phyloP scores from a whole-genome alignment of 1,140 invertebrate species.

The Caenorhabditis latens region DNA sequence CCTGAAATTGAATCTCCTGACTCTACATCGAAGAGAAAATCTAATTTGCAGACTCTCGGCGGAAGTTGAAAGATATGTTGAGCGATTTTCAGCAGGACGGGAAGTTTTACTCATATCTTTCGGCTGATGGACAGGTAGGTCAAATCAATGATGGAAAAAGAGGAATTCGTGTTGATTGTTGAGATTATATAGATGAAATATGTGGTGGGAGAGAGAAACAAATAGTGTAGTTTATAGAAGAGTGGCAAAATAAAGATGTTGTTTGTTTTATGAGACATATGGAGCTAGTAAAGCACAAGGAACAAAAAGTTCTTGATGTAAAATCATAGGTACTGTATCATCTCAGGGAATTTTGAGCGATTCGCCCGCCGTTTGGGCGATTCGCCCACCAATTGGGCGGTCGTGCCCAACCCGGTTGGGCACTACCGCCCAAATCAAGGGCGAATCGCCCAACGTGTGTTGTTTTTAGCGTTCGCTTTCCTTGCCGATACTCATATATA shows the following conservation, averaged over 20 bases:
- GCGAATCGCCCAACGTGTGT: no score
- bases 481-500: no score
- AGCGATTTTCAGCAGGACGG: constrained; percentile 76
- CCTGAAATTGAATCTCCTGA: neutral
- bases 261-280: neutral
- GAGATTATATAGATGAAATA: neutral
- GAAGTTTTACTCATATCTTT: constrained; percentile 75
- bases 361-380: no score
- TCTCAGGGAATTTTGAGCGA: no score
- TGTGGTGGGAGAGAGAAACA: neutral
- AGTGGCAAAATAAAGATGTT: neutral
- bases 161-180: neutral
- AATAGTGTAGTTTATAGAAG: neutral
- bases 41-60: constrained; percentile 72
- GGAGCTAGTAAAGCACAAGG: no score
- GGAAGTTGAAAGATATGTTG: constrained; percentile 76
- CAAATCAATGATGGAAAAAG: neutral
- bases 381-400: no score
- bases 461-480: no score
- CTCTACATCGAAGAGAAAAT: neutral
- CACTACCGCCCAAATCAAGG: no score
- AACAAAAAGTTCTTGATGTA: no score
- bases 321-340: no score
- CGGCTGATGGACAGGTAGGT: constrained; percentile 70
- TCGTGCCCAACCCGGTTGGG: no score